Conservation (phyloP, 2,113 vertebrate species). For the Montifringilla adamsi region DNA sequence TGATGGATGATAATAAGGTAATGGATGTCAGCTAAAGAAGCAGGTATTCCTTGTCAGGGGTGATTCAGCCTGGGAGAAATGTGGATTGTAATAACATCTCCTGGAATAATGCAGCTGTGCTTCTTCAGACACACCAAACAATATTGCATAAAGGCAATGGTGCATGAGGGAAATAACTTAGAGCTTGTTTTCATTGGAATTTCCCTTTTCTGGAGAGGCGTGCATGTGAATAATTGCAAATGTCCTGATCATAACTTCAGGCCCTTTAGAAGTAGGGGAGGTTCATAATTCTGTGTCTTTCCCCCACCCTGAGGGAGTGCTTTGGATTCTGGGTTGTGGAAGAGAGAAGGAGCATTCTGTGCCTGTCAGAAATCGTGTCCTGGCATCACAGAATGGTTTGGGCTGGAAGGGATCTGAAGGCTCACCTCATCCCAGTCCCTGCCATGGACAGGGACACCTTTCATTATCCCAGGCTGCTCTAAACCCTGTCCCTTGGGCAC, state of each 20-base stretch:
- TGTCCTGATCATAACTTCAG: background rate
- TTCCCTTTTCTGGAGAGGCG: background rate
- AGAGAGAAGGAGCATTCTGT: background rate
- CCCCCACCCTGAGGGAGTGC: background rate
- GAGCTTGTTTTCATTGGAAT: background rate
- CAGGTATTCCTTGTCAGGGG: background rate
- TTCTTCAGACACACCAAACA: background rate
- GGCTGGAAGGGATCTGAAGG: background rate
- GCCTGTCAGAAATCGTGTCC: background rate
- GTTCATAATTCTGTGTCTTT: background rate
- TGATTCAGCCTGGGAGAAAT: background rate
- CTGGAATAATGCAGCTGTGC: background rate
- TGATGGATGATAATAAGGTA: slow-evolving; percentile 99
- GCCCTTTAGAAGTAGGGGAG: background rate
- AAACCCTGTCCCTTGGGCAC: accelerated
- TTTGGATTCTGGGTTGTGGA: background rate
- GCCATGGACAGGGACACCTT: background rate
- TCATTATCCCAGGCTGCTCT: background rate
- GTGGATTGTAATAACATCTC: background rate
- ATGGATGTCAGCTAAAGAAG: background rate
- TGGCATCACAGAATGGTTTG: background rate
- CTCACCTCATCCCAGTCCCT: background rate
- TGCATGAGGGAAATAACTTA: background rate
- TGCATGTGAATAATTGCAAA: background rate
- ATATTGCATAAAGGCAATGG: background rate